Evolutionary conservation across 1,140 invertebrate genomes (phyloP), one percentile per base, ranked within the genome.

Genomic region (Aphis gossypii): DNA sequence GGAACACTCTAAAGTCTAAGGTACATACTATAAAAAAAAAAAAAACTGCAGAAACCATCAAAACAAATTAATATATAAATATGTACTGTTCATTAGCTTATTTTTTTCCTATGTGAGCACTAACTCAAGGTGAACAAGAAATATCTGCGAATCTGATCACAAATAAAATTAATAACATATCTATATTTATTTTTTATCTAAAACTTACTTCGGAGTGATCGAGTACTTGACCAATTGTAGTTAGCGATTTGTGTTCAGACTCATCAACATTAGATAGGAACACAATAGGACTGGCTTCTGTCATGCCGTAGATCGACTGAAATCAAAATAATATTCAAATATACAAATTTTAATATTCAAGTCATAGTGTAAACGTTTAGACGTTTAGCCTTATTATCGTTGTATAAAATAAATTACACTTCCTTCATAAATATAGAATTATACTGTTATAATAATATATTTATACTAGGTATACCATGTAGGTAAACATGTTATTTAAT

Each of bases 221-320:
- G 14, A 96, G 95, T 8, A 98, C 95, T 94, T 96, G 96, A 0
- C 98, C 98, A 35, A 99, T 97, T 1, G 97, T 98, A 30, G 96
- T 96, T 0, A 97, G 96, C 1, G 97, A 96, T 48, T 97, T 95
- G 20, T 97, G 96, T 6, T 96, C 95, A n/a, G 96, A 95, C 94
- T 99, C 98, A 21, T 96, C 96, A 0, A 96, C 95, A 5, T 96
- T 94, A 2, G 97, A 96, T 8, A 93, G 96, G 95, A 98, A 98
- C 48, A 96, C 95, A 1, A 97, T 96, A 0, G 97, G 98, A 84
- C 98, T 98, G 0, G 96, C 96, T 96, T 99, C 99, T 2, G 98
- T 99, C 94, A 98, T 95, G 1, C 99, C 99, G 94, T 98, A 99
- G 48, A 98, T 96, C 88, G 97, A 97, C 97, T 98, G 95, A 94